Evolutionary conservation across 35 echinoderm and acorn worm genomes (phyloP), one percentile per base, ranked within the genome.

Genomic region (Apostichopus japonicus): DNA sequence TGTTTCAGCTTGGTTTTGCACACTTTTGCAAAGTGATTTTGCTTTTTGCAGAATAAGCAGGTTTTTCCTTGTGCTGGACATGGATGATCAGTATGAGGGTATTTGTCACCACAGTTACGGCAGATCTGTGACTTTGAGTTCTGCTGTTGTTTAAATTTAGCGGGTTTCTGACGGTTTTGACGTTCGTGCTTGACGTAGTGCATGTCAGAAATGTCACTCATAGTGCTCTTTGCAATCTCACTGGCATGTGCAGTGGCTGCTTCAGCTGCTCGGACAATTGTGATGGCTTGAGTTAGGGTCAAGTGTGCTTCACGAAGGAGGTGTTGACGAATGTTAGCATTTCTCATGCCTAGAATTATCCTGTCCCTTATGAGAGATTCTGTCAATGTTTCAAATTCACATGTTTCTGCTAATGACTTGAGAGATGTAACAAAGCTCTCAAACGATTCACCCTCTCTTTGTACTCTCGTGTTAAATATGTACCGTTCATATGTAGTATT

Each of bases 11-110:
- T 8, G 51, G 24, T 17, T 54, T 51, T 82, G 55, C 88, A 90
- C 33, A 73, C 65, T 90, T 90, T 90, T 10, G 88, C 63, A 90
- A 77, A 90, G 88, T 77, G 88, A 90, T 90, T 90, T 5, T 22
- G 53, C 23, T 90, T 90, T 62, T 90, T 55, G n/a, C 88, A 90
- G 4, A 7, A 27, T 11, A 27, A 44, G 57, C 88, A 90, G 33
- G 15, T 24, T 78, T 90, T 90, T 16, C 88, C 88, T 78, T 90
- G 71, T 62, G 88, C 88, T 90, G 88, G 88, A 90, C 88, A 90
- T 27, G 25, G 25, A 11, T 90, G 25, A 56, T 53, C 88, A 44
- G 75, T 70, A 23, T 90, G 88, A 22, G 88, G 88, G 44, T 53
- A 90, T 73, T 1, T 72, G 8, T 70, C 88, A 73, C 88, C 88